phyloP scores from a whole-genome alignment of 2,888 invertebrate genomes.

The Apotomis capreana region DNA sequence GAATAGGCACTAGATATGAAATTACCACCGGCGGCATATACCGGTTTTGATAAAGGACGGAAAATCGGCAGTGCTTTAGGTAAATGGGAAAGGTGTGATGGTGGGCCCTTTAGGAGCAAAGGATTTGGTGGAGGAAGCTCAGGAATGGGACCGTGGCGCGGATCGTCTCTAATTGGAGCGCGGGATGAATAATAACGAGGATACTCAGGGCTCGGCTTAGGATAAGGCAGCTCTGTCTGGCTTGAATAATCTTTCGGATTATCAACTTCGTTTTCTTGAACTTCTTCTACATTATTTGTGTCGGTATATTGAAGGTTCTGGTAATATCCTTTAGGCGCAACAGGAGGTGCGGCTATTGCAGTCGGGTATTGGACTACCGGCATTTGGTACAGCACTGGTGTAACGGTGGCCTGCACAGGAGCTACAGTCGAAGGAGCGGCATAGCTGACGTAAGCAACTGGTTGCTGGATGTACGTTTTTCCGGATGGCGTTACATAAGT shows the following conservation, averaged over 20 bases:
- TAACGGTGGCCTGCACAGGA: constrained; percentile 54
- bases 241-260: constrained; percentile 59
- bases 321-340: constrained; percentile 61
- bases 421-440: constrained; percentile 63
- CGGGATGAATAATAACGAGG: constrained; percentile 69
- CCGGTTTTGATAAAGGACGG: constrained; percentile 67
- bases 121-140: constrained; percentile 72
- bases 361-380: constrained; percentile 66
- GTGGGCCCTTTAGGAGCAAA: constrained; percentile 63
- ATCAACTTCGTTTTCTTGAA: constrained; percentile 59
- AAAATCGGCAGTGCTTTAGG: constrained; percentile 72
- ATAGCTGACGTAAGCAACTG: constrained; percentile 64
- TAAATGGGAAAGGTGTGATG: constrained; percentile 68
- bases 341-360: constrained; percentile 59
- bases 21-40: constrained; percentile 60
- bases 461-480: constrained; percentile 63
- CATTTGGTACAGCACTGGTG: constrained; percentile 56
- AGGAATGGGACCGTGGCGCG: constrained; percentile 56
- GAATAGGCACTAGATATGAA: constrained; percentile 56
- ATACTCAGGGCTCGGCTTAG: constrained; percentile 55
- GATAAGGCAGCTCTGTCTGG: constrained; percentile 60
- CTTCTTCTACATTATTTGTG: constrained; percentile 63
- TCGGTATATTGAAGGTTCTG: constrained; percentile 60
- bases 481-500: constrained; percentile 61
- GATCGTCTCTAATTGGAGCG: constrained; percentile 63